These are phyloP conservation scores for Catagonus wagneri DNA, from an alignment of 2,113 vertebrate genomes.

Conservation along the genomic window DNA sequence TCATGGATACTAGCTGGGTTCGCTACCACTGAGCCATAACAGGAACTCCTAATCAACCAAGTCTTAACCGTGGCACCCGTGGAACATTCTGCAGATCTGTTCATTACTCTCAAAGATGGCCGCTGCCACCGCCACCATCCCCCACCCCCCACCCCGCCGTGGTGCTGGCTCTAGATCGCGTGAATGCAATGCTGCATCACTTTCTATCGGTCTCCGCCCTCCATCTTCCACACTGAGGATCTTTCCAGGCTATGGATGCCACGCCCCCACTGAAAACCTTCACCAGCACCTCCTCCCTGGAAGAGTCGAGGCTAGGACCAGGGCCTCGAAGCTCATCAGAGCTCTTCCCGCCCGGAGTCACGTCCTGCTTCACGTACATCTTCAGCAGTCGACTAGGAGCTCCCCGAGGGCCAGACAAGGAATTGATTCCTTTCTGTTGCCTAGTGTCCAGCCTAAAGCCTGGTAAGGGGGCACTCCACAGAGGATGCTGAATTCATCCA, in stretches of 20 bases:
- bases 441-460: neutral
- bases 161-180: neutral
- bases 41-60: neutral
- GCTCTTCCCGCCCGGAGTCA: neutral
- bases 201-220: neutral
- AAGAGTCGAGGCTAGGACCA: neutral
- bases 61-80: neutral
- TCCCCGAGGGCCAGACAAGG: neutral
- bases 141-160: neutral
- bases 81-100: neutral
- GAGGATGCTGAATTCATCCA: neutral
- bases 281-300: neutral
- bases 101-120: neutral
- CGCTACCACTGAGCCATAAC: no score
- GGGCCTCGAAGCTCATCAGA: neutral
- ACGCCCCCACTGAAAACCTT: neutral
- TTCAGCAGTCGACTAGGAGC: neutral
- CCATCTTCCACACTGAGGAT: fast-evolving
- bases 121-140: neutral
- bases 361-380: neutral
- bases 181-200: neutral
- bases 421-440: neutral
- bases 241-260: neutral
- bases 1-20: no score
- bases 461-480: neutral